Conservation (phyloP, 2,797 vertebrate genomes). For the Austrolebias charrua region DNA sequence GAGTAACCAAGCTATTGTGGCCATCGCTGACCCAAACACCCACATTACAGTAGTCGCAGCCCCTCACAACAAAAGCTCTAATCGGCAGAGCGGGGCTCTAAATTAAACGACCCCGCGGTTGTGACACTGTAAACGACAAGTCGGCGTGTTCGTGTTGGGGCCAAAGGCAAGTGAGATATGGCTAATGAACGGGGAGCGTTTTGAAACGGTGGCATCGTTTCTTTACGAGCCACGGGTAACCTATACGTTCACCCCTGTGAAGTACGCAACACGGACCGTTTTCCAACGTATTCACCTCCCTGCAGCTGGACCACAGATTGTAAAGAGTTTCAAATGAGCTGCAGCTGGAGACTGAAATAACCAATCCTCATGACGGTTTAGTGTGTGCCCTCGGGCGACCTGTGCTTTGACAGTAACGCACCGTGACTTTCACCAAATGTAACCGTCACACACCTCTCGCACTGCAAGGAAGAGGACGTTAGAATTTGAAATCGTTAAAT, state of each 20-base stretch:
- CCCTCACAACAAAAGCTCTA: conserved; percentile 68
- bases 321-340: conserved; percentile 51
- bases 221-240: conserved; percentile 43
- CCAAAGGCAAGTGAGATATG: conserved; percentile 52
- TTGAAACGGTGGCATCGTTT: conserved; percentile 39
- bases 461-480: conserved; percentile 4
- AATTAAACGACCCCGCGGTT: conserved; percentile 67
- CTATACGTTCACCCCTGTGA: conserved; percentile 38
- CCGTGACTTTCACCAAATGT: conserved; percentile 11
- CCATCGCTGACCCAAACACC: conserved; percentile 70
- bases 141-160: conserved; percentile 27
- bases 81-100: conserved; percentile 58
- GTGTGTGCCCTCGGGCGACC: conserved; percentile 36
- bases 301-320: conserved; percentile 47
- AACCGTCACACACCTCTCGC: neutral
- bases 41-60: conserved; percentile 62
- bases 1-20: conserved; percentile 74
- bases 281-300: conserved; percentile 24
- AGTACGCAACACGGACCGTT: conserved; percentile 18
- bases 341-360: conserved; percentile 37
- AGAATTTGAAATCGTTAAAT: neutral
- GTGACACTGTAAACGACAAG: conserved; percentile 63
- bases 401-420: conserved; percentile 17
- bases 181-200: conserved; percentile 62
- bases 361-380: conserved; percentile 36